phyloP scores from a whole-genome alignment of 2,888 invertebrate species.

The Coenonympha arcania region DNA sequence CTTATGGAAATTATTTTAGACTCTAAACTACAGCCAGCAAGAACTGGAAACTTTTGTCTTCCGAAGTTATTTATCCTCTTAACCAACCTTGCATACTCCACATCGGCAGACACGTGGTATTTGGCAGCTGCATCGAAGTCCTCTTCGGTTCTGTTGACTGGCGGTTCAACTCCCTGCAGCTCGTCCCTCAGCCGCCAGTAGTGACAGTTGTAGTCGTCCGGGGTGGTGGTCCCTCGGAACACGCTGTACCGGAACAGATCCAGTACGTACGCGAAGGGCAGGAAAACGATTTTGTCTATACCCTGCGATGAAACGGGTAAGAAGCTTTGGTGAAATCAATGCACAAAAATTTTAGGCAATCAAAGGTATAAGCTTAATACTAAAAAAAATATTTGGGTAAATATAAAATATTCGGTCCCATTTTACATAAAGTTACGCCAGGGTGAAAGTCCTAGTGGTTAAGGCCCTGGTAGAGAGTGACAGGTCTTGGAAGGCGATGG shows the following conservation, averaged over 20 bases:
- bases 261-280: constrained; percentile 80
- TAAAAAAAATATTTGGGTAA: too few species aligned
- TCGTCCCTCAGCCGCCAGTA: constrained; percentile 77
- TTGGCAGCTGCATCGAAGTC: constrained; percentile 81
- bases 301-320: constrained; percentile 55
- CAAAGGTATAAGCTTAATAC: too few species aligned
- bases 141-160: constrained; percentile 73
- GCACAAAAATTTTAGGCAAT: too few species aligned
- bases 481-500: too few species aligned
- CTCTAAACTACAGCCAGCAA: too few species aligned
- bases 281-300: constrained; percentile 80
- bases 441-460: too few species aligned
- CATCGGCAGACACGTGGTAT: constrained; percentile 79
- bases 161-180: constrained; percentile 77
- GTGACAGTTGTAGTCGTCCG: constrained; percentile 77
- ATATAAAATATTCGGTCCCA: too few species aligned
- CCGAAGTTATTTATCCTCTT: background rate
- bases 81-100: constrained; percentile 78
- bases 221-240: constrained; percentile 75
- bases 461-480: too few species aligned
- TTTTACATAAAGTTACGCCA: too few species aligned
- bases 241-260: constrained; percentile 81
- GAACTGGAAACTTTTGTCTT: background rate
- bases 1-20: too few species aligned
- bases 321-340: too few species aligned